Conservation (phyloP, 2,888 invertebrate species). For the Melieria picta region DNA sequence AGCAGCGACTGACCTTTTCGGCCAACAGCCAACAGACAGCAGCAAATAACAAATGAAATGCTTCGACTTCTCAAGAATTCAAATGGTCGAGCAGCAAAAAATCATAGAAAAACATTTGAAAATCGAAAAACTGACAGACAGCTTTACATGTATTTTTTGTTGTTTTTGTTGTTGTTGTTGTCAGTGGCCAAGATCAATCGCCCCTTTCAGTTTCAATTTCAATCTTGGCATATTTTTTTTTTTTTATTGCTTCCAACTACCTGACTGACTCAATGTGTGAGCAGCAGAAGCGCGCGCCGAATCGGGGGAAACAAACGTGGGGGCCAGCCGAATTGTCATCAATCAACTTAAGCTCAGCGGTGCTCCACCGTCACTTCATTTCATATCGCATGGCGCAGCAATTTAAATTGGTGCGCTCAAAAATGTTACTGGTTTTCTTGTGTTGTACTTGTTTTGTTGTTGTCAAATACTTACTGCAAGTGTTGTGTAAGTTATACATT, state of each 20-base stretch:
- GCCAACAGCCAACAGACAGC: too few relatives aligned
- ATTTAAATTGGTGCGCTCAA: too few relatives aligned
- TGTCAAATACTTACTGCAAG: too few relatives aligned
- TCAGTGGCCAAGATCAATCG: constrained; percentile 44
- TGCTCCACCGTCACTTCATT: too few relatives aligned
- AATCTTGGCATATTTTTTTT: constrained; percentile 8
- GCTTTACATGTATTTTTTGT: constrained; percentile 43
- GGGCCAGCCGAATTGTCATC: constrained; percentile 50
- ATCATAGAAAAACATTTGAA: background rate
- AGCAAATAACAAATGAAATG: too few relatives aligned
- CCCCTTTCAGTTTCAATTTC: constrained; percentile 29
- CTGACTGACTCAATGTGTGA: background rate
- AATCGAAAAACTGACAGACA: constrained; percentile 41
- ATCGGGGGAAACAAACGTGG: constrained; percentile 28
- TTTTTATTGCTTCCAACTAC: background rate
- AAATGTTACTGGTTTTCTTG: too few relatives aligned
- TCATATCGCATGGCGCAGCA: too few relatives aligned
- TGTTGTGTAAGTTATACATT: too few relatives aligned
- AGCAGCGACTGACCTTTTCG: too few relatives aligned
- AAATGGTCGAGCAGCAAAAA: too few relatives aligned
- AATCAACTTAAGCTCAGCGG: constrained; percentile 48
- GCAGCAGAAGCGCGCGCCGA: constrained; percentile 8
- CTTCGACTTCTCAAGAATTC: too few relatives aligned
- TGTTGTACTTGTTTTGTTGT: too few relatives aligned
- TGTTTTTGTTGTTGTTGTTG: constrained; percentile 21